Evolutionary conservation across 1,140 invertebrate species (phyloP).

Genomic region (Zaprionus nigranus): DNA sequence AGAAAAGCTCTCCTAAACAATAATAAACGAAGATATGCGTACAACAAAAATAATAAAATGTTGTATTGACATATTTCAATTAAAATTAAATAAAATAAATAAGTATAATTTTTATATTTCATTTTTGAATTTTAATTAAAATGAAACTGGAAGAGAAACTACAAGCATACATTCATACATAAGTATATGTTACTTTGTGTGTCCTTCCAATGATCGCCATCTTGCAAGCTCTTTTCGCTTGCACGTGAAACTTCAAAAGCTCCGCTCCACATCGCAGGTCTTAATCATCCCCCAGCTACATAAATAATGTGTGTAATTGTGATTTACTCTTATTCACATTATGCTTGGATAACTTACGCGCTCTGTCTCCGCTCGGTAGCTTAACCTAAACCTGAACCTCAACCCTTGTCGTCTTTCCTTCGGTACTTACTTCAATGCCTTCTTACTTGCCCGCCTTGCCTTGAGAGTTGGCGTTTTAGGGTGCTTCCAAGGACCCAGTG

Average conservation of each 20-base stretch:
- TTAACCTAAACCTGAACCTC: conserved; percentile 47
- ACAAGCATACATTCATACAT: neutral
- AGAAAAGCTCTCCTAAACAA: neutral
- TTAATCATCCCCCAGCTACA: conserved; percentile 33
- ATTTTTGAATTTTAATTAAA: too few species aligned
- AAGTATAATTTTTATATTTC: too few species aligned
- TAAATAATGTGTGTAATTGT: conserved; percentile 29
- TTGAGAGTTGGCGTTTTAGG: conserved; percentile 59
- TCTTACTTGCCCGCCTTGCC: conserved; percentile 48
- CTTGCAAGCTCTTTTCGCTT: conserved; percentile 16
- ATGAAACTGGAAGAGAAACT: neutral
- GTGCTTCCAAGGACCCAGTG: conserved; percentile 80
- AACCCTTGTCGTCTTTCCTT: conserved; percentile 79
- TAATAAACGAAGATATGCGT: neutral
- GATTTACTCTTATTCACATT: conserved; percentile 41
- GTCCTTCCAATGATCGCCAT: conserved; percentile 33
- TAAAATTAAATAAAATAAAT: too few species aligned
- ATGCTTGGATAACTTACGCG: conserved; percentile 28
- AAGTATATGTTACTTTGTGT: neutral
- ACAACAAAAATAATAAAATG: neutral
- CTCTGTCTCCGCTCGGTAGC: conserved; percentile 1
- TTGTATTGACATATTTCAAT: too few species aligned
- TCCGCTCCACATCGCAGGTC: conserved; percentile 23
- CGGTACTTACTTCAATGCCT: conserved; percentile 58
- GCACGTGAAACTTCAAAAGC: conserved; percentile 29